Evolutionary conservation across 2,797 vertebrate genomes (phyloP).

Genomic region (Crax fasciolata): DNA sequence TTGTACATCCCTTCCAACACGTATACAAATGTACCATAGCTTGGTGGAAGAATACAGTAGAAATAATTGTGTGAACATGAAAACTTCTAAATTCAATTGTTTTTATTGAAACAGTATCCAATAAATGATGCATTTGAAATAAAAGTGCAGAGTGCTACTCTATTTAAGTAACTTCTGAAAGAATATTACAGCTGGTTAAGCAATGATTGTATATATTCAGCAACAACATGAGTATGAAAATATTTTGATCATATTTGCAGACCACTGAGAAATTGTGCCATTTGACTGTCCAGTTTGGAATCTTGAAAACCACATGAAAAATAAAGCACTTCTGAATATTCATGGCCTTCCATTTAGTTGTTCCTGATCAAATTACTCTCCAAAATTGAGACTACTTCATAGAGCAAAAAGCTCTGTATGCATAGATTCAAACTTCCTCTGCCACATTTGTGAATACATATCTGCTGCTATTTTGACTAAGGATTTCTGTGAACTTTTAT

Average conservation of each 20-base stretch:
- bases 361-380: background rate
- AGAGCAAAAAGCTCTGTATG: background rate
- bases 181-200: background rate
- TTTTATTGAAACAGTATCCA: background rate
- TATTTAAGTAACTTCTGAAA: background rate
- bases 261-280: background rate
- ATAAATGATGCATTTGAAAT: background rate
- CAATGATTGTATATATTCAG: background rate
- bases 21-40: background rate
- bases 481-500: background rate
- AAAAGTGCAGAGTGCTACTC: background rate
- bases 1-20: background rate
- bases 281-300: background rate
- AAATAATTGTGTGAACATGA: background rate
- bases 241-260: background rate
- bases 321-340: background rate
- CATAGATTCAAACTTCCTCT: background rate
- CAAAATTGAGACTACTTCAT: background rate
- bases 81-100: background rate
- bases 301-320: background rate
- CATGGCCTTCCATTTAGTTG: background rate
- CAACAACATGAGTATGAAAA: background rate
- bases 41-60: background rate
- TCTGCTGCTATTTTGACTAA: background rate
- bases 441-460: background rate